Evolutionary conservation across 2,888 invertebrate species (phyloP), one percentile per base, ranked within the genome.

Genomic region (Ormyrus rosae): DNA sequence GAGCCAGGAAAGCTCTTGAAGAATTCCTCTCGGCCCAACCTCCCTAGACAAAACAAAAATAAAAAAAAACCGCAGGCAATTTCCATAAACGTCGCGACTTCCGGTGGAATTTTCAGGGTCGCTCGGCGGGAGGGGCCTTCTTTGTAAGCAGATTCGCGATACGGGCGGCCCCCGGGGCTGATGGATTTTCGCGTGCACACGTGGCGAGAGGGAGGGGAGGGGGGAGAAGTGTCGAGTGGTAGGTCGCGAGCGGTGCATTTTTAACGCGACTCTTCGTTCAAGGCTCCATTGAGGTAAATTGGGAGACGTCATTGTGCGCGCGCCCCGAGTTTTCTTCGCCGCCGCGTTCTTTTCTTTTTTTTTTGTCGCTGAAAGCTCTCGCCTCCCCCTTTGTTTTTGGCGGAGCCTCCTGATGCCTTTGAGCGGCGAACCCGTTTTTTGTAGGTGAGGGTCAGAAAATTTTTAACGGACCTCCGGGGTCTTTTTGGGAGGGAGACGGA

Each of bases 271-370:
- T 46, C 56, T 48, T 34, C 55, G 56, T 60, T 61, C 78, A 61
- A 78, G 72, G 67, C 55, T 68, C 61, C 69, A 53, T 65, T 53
- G 72, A 56, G 71, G 78, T 70, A 74, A 80, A 80, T 80, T 64
- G 75, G 80, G 74, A 74, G 65, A 65, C 80, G 70, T 53, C 65
- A 70, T 70, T 69, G 72, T 61, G 60, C 50, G 56, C 58, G 60
- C 50, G 56, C 58, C 45, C n/a, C 46, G 2, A 34, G 34, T 34
- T 34, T 34, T 34, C 34, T 34, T 34, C 34, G 34, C 34, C 34
- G 34, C 19, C 34, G 34, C 34, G 34, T 4, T 34, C 34, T 34
- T 34, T 34, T 48, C 46, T 70, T 7, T 53, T 64, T 58, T 51
- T 64, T 56, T 79, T 60, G 46, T 60, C 45, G 1, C 19, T 48